Evolutionary conservation across 2,113 vertebrate genomes (phyloP).

Genomic region (Sakesphorus luctuosus): DNA sequence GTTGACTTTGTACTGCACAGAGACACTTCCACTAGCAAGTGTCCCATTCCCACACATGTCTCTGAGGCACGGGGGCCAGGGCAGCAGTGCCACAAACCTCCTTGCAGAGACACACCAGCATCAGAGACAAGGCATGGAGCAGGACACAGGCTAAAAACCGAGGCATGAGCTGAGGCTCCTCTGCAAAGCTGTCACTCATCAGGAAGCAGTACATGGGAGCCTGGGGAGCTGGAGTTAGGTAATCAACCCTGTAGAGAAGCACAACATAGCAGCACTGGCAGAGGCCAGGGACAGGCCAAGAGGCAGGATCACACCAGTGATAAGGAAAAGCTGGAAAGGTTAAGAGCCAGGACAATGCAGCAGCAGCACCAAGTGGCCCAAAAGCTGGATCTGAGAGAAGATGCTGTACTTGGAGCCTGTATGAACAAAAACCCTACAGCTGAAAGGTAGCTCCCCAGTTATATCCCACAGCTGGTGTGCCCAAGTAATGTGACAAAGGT

Average conservation of each 20-base stretch:
- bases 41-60: rapidly evolving
- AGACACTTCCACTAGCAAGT: not conserved
- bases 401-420: not conserved
- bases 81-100: not conserved
- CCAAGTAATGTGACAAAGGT: not conserved
- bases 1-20: not conserved
- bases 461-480: rapidly evolving
- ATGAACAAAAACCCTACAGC: not conserved
- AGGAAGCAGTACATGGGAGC: not conserved
- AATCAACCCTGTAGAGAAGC: not conserved
- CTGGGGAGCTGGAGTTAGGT: not conserved
- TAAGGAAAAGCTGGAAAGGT: not conserved
- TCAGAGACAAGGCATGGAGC: rapidly evolving
- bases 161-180: not conserved
- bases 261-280: not conserved
- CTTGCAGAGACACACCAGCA: not conserved
- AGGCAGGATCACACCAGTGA: not conserved
- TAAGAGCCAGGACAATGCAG: not conserved
- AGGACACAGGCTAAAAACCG: not conserved
- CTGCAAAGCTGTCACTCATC: not conserved
- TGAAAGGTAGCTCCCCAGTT: not conserved
- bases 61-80: not conserved
- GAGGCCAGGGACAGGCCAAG: not conserved
- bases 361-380: not conserved
- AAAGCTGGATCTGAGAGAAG: not conserved